A percentile compares a stretch with the other conserved stretches of the same genome.
phyloP scores from a whole-genome alignment of 2,888 invertebrate species.

The Rhopalosiphum nymphaeae region DNA sequence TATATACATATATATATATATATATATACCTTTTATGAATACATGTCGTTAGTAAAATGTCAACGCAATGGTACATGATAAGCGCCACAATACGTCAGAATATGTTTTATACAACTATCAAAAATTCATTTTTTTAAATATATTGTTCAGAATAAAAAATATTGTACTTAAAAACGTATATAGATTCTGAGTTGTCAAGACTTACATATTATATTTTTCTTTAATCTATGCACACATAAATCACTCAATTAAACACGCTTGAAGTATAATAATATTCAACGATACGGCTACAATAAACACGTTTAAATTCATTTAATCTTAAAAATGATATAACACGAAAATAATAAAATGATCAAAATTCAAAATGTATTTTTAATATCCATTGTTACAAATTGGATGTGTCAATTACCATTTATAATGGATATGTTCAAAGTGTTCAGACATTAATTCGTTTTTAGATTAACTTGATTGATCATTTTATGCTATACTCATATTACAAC shows the following conservation, averaged over 20 bases:
- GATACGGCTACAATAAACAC: no score
- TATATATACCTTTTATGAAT: conserved; percentile 18
- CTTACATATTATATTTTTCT: conserved; percentile 8
- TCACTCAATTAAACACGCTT: not conserved
- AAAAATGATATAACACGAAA: not conserved
- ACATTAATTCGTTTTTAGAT: conserved; percentile 11
- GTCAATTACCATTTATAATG: not conserved
- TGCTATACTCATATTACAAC: no score
- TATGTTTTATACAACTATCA: conserved; percentile 22
- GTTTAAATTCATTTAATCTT: not conserved
- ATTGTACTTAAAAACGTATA: not conserved
- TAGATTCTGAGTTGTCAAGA: not conserved
- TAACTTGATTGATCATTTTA: not conserved
- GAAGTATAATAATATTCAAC: not conserved
- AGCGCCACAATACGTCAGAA: not conserved
- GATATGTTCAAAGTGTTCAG: not conserved
- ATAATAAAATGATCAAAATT: not conserved
- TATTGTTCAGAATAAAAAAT: not conserved
- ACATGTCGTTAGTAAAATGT: conserved; percentile 48
- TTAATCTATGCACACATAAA: conserved; percentile 11
- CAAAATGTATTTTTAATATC: conserved; percentile 18
- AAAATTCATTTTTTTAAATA: conserved; percentile 21
- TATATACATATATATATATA: no score
- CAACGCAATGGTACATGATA: conserved; percentile 15
- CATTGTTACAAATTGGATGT: not conserved